Conservation (phyloP, 2,113 vertebrate species). For the Corvus hawaiiensis region DNA sequence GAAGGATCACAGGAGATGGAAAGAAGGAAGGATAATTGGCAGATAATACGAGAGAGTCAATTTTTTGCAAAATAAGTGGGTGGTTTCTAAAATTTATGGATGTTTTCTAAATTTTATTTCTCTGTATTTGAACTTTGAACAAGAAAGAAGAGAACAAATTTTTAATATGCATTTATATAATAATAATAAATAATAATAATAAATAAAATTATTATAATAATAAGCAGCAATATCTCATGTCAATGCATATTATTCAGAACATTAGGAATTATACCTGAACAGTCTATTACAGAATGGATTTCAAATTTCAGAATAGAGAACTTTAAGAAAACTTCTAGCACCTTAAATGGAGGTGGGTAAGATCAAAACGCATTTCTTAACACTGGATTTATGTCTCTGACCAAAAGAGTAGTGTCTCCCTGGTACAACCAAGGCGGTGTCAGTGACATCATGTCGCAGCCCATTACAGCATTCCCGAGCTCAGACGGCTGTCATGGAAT, state of each 20-base stretch:
- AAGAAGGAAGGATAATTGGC: not conserved
- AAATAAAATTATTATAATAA: not conserved
- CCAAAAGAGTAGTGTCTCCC: not conserved
- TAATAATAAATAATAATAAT: not conserved
- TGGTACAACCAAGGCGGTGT: not conserved
- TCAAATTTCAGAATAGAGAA: constrained; percentile 24
- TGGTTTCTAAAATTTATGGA: not conserved
- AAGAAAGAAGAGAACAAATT: not conserved
- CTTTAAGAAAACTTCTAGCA: not conserved
- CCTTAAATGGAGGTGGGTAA: not conserved
- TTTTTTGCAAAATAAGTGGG: not conserved
- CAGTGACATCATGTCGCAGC: not conserved
- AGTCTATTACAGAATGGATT: not conserved
- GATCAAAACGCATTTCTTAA: not conserved
- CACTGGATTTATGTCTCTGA: not conserved
- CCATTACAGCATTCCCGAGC: not conserved
- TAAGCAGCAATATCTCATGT: not conserved
- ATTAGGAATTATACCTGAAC: not conserved
- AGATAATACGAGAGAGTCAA: not conserved
- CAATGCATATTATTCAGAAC: not conserved
- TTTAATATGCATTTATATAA: not conserved
- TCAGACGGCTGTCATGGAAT: not conserved
- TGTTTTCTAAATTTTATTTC: not conserved
- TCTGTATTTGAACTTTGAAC: not conserved
- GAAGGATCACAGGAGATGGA: not conserved